phyloP scores from a whole-genome alignment of 2,113 vertebrate genomes.

The Mastomys natalensis region DNA sequence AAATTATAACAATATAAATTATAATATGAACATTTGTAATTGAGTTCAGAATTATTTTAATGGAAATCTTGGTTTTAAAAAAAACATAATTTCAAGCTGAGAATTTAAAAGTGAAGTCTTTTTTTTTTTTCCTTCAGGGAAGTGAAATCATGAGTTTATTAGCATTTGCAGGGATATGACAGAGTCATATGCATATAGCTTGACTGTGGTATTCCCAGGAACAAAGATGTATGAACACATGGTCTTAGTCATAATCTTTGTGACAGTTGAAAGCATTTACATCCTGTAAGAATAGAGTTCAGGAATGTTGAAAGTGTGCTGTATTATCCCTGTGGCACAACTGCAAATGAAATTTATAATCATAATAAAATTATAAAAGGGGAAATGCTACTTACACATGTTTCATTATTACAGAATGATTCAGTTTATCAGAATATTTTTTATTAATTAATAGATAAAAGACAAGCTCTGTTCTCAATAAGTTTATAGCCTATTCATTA shows the following conservation, averaged over 20 bases:
- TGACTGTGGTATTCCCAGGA: no score
- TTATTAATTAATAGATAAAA: conserved; percentile 47
- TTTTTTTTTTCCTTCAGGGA: no score
- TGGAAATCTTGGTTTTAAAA: conserved; percentile 46
- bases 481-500: conserved; percentile 24
- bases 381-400: background rate
- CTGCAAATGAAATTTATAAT: conserved; percentile 37
- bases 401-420: conserved; percentile 44
- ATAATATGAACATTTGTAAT: background rate
- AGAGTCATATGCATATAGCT: no score
- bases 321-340: background rate
- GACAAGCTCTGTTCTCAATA: conserved; percentile 11
- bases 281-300: conserved; percentile 36
- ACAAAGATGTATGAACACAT: no score
- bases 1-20: conserved; percentile 33
- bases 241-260: conserved; percentile 35
- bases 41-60: conserved; percentile 65
- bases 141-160: no score
- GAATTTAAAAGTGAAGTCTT: conserved; percentile 50
- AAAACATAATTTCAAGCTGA: conserved; percentile 47
- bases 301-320: conserved; percentile 44
- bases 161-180: no score
- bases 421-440: background rate
- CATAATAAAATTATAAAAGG: conserved; percentile 29
- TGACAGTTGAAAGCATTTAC: conserved; percentile 33